These are phyloP conservation scores for Andrena minutula DNA, from an alignment of 2,888 invertebrate species.

Conservation along the genomic window DNA sequence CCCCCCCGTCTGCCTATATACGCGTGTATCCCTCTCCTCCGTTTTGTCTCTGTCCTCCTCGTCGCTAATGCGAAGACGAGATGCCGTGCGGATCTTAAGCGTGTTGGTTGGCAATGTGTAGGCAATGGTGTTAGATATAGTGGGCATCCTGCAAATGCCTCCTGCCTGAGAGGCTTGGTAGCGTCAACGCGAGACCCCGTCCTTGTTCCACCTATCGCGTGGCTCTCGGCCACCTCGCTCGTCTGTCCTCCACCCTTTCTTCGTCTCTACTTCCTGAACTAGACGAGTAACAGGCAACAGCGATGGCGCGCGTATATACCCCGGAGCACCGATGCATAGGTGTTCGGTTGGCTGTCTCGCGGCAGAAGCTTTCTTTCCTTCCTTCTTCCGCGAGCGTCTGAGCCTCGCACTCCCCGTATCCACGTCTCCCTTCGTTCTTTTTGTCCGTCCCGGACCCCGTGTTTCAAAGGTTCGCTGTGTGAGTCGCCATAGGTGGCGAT, in stretches of 20 bases:
- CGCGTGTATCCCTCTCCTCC: slow-evolving; percentile 28
- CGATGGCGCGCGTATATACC: slow-evolving; percentile 3
- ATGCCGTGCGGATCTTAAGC: slow-evolving; percentile 46
- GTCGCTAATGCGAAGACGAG: slow-evolving; percentile 50
- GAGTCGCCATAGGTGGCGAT: not conserved
- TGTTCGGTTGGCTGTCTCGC: slow-evolving; percentile 37
- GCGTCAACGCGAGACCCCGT: slow-evolving; percentile 27
- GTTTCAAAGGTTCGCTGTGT: slow-evolving; percentile 6
- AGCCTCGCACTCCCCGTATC: slow-evolving; percentile 20
- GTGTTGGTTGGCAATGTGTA: slow-evolving; percentile 36
- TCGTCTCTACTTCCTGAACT: slow-evolving; percentile 35
- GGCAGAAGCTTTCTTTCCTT: slow-evolving; percentile 19
- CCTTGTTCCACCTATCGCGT: slow-evolving; percentile 10
- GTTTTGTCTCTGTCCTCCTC: slow-evolving; percentile 42
- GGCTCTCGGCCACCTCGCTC: slow-evolving; percentile 27
- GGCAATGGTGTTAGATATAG: slow-evolving; percentile 59
- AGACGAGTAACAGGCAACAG: slow-evolving; percentile 29
- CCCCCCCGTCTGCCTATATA: slow-evolving; percentile 26
- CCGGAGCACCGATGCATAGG: slow-evolving; percentile 26
- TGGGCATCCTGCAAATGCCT: slow-evolving; percentile 73
- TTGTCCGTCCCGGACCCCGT: slow-evolving; percentile 15
- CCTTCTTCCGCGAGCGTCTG: slow-evolving; percentile 13
- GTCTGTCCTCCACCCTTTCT: slow-evolving; percentile 41
- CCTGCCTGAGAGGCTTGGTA: slow-evolving; percentile 71
- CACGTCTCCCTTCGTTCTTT: slow-evolving; percentile 27